Base-by-base conservation (phyloP, 2,113 vertebrate genomes). In the Cisticola juncidis region DNA sequence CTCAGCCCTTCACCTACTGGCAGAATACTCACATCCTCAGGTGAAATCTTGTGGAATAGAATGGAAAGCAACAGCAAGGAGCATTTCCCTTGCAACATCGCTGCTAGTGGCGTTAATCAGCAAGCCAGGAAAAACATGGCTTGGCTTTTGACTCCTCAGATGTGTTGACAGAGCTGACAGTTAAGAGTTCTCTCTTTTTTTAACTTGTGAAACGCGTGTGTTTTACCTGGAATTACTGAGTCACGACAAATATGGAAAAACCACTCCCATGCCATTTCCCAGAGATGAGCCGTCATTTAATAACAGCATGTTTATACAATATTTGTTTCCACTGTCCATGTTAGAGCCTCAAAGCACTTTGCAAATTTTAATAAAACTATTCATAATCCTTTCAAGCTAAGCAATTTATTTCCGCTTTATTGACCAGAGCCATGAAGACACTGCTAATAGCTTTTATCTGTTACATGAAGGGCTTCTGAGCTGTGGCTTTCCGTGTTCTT, bases 211-310 rank as follows among this genome's bases (percentile, higher is more conserved):
- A 95, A 88, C 1, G 25, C 51, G 50, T 65, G 76, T 7, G 35
- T 89, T 94, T 96, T 96, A 96, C 94, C 95, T 96, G 93, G 94
- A 97, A 97, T 88, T 89, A 94, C 71, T 95, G 96, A 97, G 92
- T 97, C 96, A 97, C 31, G 31, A 64, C 33, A 88, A 95, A 90
- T 57, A 85, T 66, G 90, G 92, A 96, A 92, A 95, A 96, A 97
- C 86, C 94, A 65, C 94, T 95, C 93, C 88, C 87, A 88, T 95
- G 79, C 80, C 85, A 90, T 88, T 95, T 97, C 96, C 94, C 94
- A 96, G 93, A 95, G 96, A 19, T 77, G 48, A 93, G 82, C 1
- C 11, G 93, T 96, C 64, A 88, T 81, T 94, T 93, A 96, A 96
- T 94, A 94, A 95, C 71, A 93, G 65, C 64, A 81, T 86, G 79